Conservation (phyloP, 2,797 vertebrate genomes). For the Phrynocephalus vlangalii region DNA sequence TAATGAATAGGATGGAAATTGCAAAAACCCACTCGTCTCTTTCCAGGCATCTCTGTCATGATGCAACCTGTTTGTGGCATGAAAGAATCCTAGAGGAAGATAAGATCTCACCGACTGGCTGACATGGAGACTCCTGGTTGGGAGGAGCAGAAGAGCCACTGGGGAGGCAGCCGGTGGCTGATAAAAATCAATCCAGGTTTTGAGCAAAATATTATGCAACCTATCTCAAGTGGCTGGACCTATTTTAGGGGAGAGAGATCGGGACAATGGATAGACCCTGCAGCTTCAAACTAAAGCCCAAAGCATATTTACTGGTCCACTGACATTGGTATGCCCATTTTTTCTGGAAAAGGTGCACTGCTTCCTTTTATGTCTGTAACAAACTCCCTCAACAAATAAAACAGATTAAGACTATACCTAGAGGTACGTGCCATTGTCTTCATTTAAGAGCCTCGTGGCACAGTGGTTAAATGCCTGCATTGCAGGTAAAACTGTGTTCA, state of each 20-base stretch:
- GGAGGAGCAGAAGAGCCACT: not conserved
- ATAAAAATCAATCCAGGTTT: too few relatives aligned
- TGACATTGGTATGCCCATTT: too few relatives aligned
- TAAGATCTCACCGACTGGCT: not conserved
- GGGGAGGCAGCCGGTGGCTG: too few relatives aligned
- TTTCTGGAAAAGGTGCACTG: too few relatives aligned
- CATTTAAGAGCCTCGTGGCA: not conserved
- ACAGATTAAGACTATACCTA: not conserved
- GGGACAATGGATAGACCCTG: too few relatives aligned
- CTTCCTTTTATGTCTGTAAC: not conserved
- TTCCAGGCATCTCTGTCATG: not conserved
- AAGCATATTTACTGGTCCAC: too few relatives aligned
- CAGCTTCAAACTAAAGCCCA: not conserved
- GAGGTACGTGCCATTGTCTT: not conserved
- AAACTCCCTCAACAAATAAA: not conserved
- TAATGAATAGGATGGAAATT: not conserved
- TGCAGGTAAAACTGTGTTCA: too few relatives aligned
- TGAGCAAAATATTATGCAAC: too few relatives aligned
- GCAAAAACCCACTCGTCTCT: slow-evolving; percentile 2
- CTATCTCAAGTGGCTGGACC: too few relatives aligned
- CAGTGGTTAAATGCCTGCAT: too few relatives aligned
- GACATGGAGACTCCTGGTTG: not conserved
- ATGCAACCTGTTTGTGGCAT: not conserved
- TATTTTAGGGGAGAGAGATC: too few relatives aligned
- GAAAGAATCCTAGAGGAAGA: not conserved